Evolutionary conservation across 2,113 vertebrate species (phyloP).

Genomic region (Saguinus midas): DNA sequence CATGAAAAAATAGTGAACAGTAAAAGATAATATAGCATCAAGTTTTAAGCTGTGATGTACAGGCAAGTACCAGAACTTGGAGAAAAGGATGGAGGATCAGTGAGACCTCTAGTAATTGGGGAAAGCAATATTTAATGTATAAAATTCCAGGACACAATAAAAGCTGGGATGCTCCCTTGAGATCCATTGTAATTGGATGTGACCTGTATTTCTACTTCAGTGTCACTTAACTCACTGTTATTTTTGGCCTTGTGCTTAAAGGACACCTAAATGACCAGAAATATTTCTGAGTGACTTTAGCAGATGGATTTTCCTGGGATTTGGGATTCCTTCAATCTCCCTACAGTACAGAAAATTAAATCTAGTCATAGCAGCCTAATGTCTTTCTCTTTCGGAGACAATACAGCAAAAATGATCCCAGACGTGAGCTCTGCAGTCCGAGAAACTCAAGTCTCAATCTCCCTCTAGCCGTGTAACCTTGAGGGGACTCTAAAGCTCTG

Average conservation of each 20-base stretch:
- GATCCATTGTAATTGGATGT: background rate
- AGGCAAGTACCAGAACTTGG: background rate
- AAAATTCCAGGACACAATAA: background rate
- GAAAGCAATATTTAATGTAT: background rate
- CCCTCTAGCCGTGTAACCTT: background rate
- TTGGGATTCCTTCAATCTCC: conserved; percentile 30
- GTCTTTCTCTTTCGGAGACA: background rate
- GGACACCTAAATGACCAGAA: conserved; percentile 29
- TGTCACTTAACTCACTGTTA: conserved; percentile 28
- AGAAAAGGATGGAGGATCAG: background rate
- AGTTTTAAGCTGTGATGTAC: background rate
- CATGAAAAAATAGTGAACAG: background rate
- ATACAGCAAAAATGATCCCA: background rate
- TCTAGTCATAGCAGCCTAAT: background rate
- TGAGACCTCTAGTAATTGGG: background rate
- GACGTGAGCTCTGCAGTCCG: background rate
- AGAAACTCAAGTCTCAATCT: background rate
- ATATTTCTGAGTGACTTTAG: conserved; percentile 46
- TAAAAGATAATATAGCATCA: background rate
- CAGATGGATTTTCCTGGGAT: conserved; percentile 34
- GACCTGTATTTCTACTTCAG: conserved; percentile 38
- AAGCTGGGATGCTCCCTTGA: background rate
- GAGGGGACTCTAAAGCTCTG: background rate
- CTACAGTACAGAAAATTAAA: conserved; percentile 21
- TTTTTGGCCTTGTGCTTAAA: background rate